Evolutionary conservation across 53 echinoderm and acorn worm genomes (phyloP).

Genomic region (Patiria pectinifera): DNA sequence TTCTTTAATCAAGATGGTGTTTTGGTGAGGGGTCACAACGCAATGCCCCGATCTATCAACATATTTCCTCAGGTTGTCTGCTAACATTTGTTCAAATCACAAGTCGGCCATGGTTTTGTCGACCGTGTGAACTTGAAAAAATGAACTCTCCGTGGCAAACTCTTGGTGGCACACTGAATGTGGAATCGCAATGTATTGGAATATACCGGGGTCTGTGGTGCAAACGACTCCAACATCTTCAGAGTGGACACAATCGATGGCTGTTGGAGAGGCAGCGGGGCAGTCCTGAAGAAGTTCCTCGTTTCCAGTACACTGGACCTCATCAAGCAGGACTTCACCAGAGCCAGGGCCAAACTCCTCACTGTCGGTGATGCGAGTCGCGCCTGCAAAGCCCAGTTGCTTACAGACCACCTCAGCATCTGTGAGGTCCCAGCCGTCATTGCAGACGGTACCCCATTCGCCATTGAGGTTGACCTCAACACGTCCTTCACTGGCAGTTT

Average conservation of each 20-base stretch:
- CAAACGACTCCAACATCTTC: constrained; percentile 61
- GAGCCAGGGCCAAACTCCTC: constrained; percentile 36
- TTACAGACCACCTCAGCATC: constrained; percentile 54
- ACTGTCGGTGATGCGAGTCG: background rate
- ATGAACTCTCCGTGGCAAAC: too few species aligned
- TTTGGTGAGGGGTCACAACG: too few species aligned
- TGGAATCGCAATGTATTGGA: background rate
- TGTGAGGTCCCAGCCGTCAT: constrained; percentile 40
- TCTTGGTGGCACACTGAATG: too few species aligned
- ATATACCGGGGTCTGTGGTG: constrained; percentile 26
- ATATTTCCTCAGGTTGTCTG: too few species aligned
- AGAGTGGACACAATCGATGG: constrained; percentile 19
- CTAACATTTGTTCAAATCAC: too few species aligned
- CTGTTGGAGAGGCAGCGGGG: background rate
- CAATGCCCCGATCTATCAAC: too few species aligned
- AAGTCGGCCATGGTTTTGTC: too few species aligned
- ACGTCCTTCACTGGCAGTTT: constrained; percentile 25
- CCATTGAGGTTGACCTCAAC: constrained; percentile 45
- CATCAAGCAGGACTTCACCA: constrained; percentile 34
- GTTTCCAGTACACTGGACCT: constrained; percentile 37
- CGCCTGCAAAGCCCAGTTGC: constrained; percentile 57
- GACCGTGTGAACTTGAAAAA: too few species aligned
- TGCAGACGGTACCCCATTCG: constrained; percentile 57
- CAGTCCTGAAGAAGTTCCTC: constrained; percentile 45
- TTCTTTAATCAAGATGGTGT: too few species aligned